A percentile compares a stretch with the other conserved stretches of the same genome.
These are phyloP conservation scores for Conger conger DNA, from an alignment of 2,113 vertebrate species.

Conservation along the genomic window DNA sequence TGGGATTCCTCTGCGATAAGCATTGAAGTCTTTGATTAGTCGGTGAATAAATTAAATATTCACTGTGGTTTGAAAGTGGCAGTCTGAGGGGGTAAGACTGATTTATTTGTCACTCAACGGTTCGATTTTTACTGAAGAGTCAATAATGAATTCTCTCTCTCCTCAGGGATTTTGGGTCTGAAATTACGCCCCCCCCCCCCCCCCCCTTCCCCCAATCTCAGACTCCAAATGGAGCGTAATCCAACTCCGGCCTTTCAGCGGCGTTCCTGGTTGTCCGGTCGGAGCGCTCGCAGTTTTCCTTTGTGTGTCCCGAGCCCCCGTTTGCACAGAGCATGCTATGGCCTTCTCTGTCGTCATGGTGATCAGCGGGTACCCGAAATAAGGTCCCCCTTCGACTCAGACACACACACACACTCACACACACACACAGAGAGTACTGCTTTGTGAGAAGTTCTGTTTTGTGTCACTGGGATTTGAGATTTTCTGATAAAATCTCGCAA, in stretches of 20 bases:
- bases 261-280: background rate
- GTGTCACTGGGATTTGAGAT: background rate
- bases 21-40: too few relatives aligned
- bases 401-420: too few relatives aligned
- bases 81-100: background rate
- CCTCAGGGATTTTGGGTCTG: conserved; percentile 4
- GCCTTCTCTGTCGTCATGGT: background rate
- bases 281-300: background rate
- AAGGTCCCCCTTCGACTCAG: background rate
- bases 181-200: background rate
- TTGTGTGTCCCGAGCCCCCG: background rate
- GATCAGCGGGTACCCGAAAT: background rate
- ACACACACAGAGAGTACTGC: too few relatives aligned
- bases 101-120: background rate
- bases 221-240: conserved; percentile 6
- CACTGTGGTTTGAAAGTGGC: background rate
- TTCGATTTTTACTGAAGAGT: background rate
- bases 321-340: conserved; percentile 21
- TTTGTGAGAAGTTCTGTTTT: background rate
- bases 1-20: too few relatives aligned
- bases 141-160: background rate
- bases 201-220: background rate
- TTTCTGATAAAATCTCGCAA: background rate
- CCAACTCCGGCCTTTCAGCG: conserved; percentile 13
- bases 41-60: too few relatives aligned